phyloP scores from a whole-genome alignment of 2,888 invertebrate species.

The Tiliacea citrago region DNA sequence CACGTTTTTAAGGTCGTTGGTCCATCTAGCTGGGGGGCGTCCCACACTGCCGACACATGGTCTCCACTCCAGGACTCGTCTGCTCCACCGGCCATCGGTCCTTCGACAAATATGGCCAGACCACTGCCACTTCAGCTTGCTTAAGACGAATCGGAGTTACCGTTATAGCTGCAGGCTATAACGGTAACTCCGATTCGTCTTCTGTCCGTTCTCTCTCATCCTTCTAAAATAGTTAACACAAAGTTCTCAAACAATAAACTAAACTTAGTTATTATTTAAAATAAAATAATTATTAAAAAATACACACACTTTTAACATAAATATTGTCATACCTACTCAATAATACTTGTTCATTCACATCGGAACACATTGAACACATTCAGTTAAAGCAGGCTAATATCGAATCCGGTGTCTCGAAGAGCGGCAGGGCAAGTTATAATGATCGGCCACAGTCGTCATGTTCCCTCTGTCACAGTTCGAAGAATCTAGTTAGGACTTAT shows the following conservation, averaged over 20 bases:
- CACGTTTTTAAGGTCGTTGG: no score
- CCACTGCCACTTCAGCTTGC: no score
- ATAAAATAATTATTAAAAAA: background rate
- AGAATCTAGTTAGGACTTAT: conserved; percentile 58
- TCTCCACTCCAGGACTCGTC: no score
- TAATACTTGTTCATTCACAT: conserved; percentile 14
- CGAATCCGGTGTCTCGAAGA: conserved; percentile 34
- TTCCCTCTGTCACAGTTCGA: conserved; percentile 43
- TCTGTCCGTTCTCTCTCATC: background rate
- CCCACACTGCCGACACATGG: no score
- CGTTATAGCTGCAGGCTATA: no score
- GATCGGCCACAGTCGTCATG: conserved; percentile 40
- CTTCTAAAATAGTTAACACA: background rate
- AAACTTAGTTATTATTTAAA: background rate
- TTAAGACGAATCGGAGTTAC: no score
- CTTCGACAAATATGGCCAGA: no score
- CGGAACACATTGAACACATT: conserved; percentile 25
- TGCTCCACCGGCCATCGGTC: no score
- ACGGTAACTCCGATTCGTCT: no score
- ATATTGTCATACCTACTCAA: background rate
- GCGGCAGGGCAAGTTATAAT: conserved; percentile 55
- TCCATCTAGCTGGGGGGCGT: no score
- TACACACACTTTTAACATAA: background rate
- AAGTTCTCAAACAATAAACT: background rate
- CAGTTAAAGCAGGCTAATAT: conserved; percentile 34